Evolutionary conservation across 2,113 vertebrate species (phyloP).

Genomic region (Tetrax tetrax): DNA sequence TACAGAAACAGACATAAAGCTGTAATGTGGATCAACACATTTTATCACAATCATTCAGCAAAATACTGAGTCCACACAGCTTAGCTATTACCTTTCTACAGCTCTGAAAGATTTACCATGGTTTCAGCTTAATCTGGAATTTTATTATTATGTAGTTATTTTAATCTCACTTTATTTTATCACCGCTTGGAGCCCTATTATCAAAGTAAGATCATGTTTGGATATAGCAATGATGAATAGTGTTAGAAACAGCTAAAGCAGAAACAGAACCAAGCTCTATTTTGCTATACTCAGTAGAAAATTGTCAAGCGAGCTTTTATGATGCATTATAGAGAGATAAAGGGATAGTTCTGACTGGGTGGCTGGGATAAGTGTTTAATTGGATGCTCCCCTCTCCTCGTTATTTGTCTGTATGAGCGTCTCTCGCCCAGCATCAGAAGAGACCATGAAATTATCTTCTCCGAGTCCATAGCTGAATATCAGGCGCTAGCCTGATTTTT

Average conservation of each 20-base stretch:
- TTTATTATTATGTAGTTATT: constrained; percentile 51
- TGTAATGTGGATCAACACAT: constrained; percentile 12
- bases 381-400: background rate
- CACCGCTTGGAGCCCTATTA: constrained; percentile 26
- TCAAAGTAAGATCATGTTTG: constrained; percentile 14
- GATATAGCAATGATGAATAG: background rate
- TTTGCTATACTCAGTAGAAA: background rate
- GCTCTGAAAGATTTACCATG: background rate
- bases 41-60: background rate
- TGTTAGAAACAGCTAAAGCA: background rate
- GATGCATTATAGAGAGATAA: background rate
- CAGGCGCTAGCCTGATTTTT: background rate
- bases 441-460: background rate
- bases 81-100: constrained; percentile 13
- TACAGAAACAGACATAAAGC: constrained; percentile 10
- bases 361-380: background rate
- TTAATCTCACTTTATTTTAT: constrained; percentile 54
- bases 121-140: constrained; percentile 39
- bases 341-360: background rate
- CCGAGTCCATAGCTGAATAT: background rate
- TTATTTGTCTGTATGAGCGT: background rate
- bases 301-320: background rate
- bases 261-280: background rate
- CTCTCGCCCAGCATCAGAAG: background rate
- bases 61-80: background rate